Evolutionary conservation across 2,888 invertebrate genomes (phyloP).

Genomic region (Cacoxenus indagator): DNA sequence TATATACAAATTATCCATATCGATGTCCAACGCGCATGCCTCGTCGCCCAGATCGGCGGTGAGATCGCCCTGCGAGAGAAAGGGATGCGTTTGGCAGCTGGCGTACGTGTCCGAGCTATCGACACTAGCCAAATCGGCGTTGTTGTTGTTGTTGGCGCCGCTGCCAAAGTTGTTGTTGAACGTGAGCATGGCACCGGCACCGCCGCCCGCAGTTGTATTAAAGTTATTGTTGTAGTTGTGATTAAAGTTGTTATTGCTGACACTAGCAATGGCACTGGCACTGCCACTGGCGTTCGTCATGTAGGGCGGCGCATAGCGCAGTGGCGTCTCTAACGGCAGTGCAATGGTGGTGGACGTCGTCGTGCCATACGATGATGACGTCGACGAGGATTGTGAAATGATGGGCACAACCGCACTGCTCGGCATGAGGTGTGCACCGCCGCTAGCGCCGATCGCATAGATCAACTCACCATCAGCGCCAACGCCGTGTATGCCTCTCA

Average conservation of each 20-base stretch:
- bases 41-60: constrained; percentile 73
- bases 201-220: constrained; percentile 49
- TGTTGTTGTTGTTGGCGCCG: constrained; percentile 69
- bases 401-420: constrained; percentile 43
- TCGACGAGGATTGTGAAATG: constrained; percentile 65
- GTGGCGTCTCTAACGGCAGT: constrained; percentile 66
- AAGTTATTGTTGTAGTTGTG: constrained; percentile 69
- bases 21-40: constrained; percentile 71
- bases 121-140: constrained; percentile 74
- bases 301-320: constrained; percentile 63
- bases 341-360: constrained; percentile 69
- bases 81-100: constrained; percentile 96
- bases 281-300: constrained; percentile 48
- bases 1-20: constrained; percentile 88
- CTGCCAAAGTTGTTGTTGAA: constrained; percentile 56
- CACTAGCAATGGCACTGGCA: constrained; percentile 24
- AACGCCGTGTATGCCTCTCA: constrained; percentile 37
- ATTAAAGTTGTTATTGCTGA: constrained; percentile 63
- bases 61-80: constrained; percentile 87
- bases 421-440: constrained; percentile 10
- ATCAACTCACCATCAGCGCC: constrained; percentile 31
- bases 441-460: constrained; percentile 46
- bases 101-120: constrained; percentile 94
- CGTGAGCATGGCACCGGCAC: constrained; percentile 45
- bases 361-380: constrained; percentile 68